Evolutionary conservation across 2,888 invertebrate genomes (phyloP).

Genomic region (Notocelia uddmanniana): DNA sequence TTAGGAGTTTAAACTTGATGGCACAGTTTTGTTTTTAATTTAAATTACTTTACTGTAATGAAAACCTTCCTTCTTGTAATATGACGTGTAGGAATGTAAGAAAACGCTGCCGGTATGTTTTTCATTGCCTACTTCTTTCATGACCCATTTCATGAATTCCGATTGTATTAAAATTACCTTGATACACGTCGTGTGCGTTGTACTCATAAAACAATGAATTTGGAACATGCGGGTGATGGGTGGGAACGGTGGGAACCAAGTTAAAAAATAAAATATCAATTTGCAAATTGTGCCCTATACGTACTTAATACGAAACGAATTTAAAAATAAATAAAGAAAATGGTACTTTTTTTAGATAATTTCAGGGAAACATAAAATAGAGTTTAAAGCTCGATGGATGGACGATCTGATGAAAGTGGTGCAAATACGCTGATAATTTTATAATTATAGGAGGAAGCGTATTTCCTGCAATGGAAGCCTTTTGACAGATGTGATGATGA

Average conservation of each 20-base stretch:
- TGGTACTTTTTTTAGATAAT: background rate
- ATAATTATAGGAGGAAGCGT: background rate
- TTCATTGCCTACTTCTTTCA: background rate
- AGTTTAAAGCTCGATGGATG: background rate
- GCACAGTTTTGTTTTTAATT: too few relatives aligned
- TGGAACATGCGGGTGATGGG: background rate
- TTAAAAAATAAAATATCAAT: too few relatives aligned
- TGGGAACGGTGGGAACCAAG: background rate
- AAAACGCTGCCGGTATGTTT: background rate
- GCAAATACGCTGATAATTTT: background rate
- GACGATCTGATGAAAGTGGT: background rate
- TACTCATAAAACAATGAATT: background rate
- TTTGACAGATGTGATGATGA: background rate
- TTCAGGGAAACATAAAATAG: background rate
- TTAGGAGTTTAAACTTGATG: too few relatives aligned
- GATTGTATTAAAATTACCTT: constrained; percentile 1
- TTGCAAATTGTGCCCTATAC: background rate
- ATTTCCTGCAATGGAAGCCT: background rate
- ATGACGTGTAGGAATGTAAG: background rate
- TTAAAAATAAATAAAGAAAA: too few relatives aligned
- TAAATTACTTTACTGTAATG: background rate
- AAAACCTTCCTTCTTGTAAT: background rate
- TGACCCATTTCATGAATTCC: background rate
- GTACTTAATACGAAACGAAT: too few relatives aligned
- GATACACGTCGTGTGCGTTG: too few relatives aligned